Conservation (phyloP, 2,888 invertebrate genomes). For the Limenitis arthemis region DNA sequence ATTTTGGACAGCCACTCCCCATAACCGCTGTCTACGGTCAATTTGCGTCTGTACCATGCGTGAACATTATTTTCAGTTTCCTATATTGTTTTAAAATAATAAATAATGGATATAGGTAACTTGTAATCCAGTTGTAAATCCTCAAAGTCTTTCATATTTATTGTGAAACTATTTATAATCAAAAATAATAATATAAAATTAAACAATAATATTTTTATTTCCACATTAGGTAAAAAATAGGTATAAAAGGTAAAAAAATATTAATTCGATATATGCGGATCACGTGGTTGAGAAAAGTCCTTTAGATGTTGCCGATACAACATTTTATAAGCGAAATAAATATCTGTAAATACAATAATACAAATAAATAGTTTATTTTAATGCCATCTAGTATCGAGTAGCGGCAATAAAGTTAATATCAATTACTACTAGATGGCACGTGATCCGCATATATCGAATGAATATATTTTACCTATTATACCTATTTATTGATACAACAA, state of each 20-base stretch:
- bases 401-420: constrained; percentile 30
- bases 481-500: too few species aligned
- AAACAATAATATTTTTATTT: too few species aligned
- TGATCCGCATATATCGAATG: not conserved
- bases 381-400: constrained; percentile 41
- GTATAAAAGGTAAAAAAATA: too few species aligned
- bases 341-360: not conserved
- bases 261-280: too few species aligned
- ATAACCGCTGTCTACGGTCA: constrained; percentile 5
- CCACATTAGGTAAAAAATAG: too few species aligned
- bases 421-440: constrained; percentile 34
- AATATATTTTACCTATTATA: too few species aligned
- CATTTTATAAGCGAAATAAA: too few species aligned
- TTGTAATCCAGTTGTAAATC: too few species aligned
- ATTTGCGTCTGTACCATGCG: constrained; percentile 4
- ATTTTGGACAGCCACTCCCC: constrained; percentile 6
- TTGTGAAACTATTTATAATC: too few species aligned
- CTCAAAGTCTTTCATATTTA: too few species aligned
- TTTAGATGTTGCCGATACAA: not conserved
- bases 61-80: not conserved
- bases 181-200: too few species aligned
- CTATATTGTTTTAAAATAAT: not conserved
- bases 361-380: not conserved
- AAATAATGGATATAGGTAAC: not conserved
- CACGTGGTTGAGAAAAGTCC: not conserved